Evolutionary conservation across 2,888 invertebrate species (phyloP).

Genomic region (Melanophora roralis): DNA sequence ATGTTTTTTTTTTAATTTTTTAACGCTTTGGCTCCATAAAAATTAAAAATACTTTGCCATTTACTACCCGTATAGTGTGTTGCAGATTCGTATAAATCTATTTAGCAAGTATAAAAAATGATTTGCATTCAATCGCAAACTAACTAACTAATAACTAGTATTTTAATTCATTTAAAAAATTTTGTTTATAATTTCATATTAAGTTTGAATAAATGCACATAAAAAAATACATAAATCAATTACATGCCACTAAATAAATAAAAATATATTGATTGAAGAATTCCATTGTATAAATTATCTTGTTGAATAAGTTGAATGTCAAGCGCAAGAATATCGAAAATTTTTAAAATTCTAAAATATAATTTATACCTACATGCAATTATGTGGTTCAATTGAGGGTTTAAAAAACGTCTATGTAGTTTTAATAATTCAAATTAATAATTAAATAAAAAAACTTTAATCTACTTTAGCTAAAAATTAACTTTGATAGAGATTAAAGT

Average conservation of each 20-base stretch:
- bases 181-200: conserved; percentile 20
- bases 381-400: conserved; percentile 12
- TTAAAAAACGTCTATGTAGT: background rate
- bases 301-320: conserved; percentile 22
- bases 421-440: too few species aligned
- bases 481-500: too few species aligned
- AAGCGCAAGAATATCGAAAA: conserved; percentile 32
- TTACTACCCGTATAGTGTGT: too few species aligned
- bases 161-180: conserved; percentile 40
- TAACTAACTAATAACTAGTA: conserved; percentile 27
- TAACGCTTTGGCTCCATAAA: too few species aligned
- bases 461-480: too few species aligned
- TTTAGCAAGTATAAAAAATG: background rate
- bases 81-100: too few species aligned
- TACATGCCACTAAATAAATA: conserved; percentile 34
- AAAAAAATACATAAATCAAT: conserved; percentile 25
- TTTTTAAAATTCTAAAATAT: conserved; percentile 19
- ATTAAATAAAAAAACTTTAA: too few species aligned
- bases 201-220: conserved; percentile 1
- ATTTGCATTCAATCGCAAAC: conserved; percentile 41
- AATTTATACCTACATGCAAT: conserved; percentile 42
- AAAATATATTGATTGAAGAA: conserved; percentile 45
- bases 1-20: too few species aligned
- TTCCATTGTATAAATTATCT: conserved; percentile 3
- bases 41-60: too few species aligned